These are phyloP conservation scores for Canis aureus DNA, from an alignment of 2,113 vertebrate species.

Conservation along the genomic window DNA sequence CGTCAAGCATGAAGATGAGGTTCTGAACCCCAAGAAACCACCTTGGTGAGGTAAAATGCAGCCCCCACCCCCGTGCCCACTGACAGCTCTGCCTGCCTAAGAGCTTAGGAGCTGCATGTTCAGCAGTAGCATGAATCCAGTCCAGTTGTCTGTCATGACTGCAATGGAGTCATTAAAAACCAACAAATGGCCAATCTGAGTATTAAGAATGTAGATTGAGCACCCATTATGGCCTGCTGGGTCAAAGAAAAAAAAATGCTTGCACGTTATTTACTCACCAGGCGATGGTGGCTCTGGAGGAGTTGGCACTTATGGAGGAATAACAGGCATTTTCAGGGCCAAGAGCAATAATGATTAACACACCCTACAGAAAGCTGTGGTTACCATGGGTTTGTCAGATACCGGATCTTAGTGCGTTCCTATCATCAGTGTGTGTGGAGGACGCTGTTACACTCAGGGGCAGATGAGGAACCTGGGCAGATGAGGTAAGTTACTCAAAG, in stretches of 20 bases:
- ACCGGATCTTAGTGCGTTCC: not conserved
- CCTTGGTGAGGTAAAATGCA: not conserved
- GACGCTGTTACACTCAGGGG: not conserved
- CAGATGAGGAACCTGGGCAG: not conserved
- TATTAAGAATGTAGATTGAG: constrained; percentile 31
- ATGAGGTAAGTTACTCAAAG: not conserved
- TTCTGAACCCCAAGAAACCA: constrained; percentile 40
- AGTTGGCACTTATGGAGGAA: constrained; percentile 57
- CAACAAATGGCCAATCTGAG: constrained; percentile 67
- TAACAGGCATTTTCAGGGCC: constrained; percentile 72
- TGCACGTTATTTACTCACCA: constrained; percentile 76
- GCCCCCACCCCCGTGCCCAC: not conserved
- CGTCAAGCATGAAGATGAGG: not conserved
- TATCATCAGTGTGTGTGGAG: not conserved
- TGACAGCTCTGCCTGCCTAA: not conserved
- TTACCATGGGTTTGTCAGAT: not conserved
- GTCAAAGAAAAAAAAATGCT: constrained; percentile 55
- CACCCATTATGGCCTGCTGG: constrained; percentile 19
- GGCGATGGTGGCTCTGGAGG: not conserved
- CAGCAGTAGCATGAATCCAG: constrained; percentile 29
- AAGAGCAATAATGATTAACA: constrained; percentile 37
- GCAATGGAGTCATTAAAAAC: constrained; percentile 13
- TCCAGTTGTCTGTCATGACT: constrained; percentile 2
- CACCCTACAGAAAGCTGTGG: not conserved
- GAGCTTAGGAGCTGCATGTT: constrained; percentile 49